phyloP scores from a whole-genome alignment of 2,888 invertebrate species.

The Blomia tropicalis region DNA sequence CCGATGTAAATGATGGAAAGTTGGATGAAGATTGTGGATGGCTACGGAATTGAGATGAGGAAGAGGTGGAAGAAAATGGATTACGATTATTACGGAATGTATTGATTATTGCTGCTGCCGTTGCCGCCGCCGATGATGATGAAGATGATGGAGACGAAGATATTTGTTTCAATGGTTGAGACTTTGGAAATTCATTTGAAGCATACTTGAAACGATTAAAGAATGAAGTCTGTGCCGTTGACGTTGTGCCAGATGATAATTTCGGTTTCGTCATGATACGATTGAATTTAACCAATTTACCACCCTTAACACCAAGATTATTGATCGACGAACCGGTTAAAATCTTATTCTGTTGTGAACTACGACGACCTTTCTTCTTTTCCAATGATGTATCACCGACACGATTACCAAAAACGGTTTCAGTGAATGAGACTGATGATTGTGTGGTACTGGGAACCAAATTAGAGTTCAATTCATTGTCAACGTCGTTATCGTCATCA shows the following conservation, averaged over 20 bases:
- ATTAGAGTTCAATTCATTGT: neutral
- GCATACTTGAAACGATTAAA: constrained; percentile 1
- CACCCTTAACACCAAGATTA: neutral
- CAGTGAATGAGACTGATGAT: neutral
- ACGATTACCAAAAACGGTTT: neutral
- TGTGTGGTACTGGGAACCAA: neutral
- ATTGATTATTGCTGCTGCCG: too few relatives aligned
- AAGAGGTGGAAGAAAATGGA: too few relatives aligned
- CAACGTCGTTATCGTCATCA: neutral
- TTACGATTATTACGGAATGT: too few relatives aligned
- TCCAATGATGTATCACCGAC: neutral
- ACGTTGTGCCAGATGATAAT: neutral
- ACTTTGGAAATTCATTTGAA: too few relatives aligned
- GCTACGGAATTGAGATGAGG: too few relatives aligned
- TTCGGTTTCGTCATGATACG: constrained; percentile 46
- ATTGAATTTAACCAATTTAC: constrained; percentile 36
- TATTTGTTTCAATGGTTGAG: too few relatives aligned
- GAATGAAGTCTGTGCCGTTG: neutral
- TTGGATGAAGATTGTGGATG: too few relatives aligned
- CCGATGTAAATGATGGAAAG: too few relatives aligned
- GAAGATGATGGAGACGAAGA: too few relatives aligned
- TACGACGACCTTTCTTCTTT: neutral
- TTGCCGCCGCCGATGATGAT: too few relatives aligned
- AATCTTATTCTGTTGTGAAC: constrained; percentile 1
- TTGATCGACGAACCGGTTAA: constrained; percentile 15